Conservation (phyloP, 2,113 vertebrate genomes). For the Naja naja region DNA sequence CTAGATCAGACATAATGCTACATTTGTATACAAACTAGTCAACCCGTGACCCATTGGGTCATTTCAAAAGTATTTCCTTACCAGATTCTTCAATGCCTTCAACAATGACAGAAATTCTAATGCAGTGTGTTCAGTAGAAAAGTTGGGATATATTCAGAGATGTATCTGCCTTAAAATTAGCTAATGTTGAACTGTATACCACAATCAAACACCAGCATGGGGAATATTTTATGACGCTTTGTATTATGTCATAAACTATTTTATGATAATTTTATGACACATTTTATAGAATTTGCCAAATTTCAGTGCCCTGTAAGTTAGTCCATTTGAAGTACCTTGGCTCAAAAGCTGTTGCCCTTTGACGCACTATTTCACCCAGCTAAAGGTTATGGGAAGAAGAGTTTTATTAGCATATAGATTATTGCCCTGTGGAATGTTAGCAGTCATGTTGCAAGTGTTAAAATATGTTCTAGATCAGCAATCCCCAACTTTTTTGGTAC, state of each 20-base stretch:
- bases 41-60: background rate
- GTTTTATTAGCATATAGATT: background rate
- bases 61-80: background rate
- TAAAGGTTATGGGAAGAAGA: background rate
- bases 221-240: background rate
- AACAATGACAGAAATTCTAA: background rate
- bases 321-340: background rate
- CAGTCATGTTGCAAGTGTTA: background rate
- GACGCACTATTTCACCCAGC: background rate
- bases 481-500: background rate
- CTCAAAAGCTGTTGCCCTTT: background rate
- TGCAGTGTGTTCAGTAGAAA: background rate
- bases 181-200: background rate
- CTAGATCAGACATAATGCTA: background rate
- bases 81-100: background rate
- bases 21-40: background rate
- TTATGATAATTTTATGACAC: background rate
- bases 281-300: background rate
- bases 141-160: background rate
- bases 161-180: background rate
- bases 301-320: background rate
- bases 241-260: background rate
- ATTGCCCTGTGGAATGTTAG: background rate
- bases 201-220: background rate
- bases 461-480: background rate